Base-by-base conservation (phyloP, 2,888 invertebrate genomes). In the Trilocha varians region DNA sequence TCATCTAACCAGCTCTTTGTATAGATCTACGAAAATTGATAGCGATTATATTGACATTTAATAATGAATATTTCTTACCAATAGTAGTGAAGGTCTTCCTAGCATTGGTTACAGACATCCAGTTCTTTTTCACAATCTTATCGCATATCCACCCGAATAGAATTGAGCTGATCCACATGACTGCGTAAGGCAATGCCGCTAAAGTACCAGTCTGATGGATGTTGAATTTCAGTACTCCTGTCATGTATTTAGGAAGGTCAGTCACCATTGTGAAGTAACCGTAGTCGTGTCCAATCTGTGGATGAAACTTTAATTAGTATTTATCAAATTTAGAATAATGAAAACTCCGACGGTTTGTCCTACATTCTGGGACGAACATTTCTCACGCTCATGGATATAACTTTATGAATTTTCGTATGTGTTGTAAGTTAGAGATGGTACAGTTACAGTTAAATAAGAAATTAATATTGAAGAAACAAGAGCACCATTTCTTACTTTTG, bases 241-340 rank as follows among this genome's bases (percentile, higher is more conserved):
- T 89, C 89, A 91, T 90, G 66, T 91, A 91, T 51, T 89, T 90
- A 0, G 92, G 91, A 13, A 92, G 76, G 63, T 91, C 91, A 0
- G 91, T 91, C 34, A 91, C 88, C 88, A 92, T 89, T 1, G 91
- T 90, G 63, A 90, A 91, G 68, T 91, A 90, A 2, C 91, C 91
- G 88, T 91, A 92, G 60, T 91, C 91, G 66, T 91, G 91, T 15
- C 90, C 90, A 36, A 90, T 84, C 84, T 85, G 62, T 37, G 40
- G 13, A 46, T 18, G 46, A 36, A 41, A 43, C n/a, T n/a, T n/a
- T n/a, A n/a, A n/a, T n/a, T n/a, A n/a, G n/a, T n/a, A n/a, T n/a
- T n/a, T n/a, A n/a, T n/a, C n/a, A n/a, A n/a, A n/a, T n/a, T n/a
- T n/a, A n/a, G n/a, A n/a, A n/a, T n/a, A n/a, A n/a, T n/a, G n/a